Evolutionary conservation across 2,113 vertebrate genomes (phyloP).

Genomic region (Ibidorhyncha struthersii): DNA sequence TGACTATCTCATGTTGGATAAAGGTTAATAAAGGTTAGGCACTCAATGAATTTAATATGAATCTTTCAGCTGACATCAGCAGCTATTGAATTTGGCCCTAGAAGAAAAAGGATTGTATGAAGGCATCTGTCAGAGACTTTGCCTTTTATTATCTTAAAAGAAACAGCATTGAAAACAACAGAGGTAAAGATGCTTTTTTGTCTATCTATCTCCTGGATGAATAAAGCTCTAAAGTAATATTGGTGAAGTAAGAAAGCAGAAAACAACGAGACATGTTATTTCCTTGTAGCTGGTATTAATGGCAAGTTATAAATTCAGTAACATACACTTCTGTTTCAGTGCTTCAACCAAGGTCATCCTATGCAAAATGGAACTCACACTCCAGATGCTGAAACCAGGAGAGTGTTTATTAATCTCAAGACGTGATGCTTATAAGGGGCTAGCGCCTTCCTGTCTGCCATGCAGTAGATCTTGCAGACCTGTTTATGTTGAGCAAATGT

Average conservation of each 20-base stretch:
- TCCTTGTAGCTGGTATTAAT: slow-evolving; percentile 33
- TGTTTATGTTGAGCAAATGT: slow-evolving; percentile 33
- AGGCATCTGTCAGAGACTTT: background rate
- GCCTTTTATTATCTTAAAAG: background rate
- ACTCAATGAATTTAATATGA: background rate
- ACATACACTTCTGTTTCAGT: background rate
- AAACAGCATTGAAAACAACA: background rate
- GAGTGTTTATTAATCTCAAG: slow-evolving; percentile 76
- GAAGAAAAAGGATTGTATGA: background rate
- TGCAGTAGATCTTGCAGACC: background rate
- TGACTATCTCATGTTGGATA: background rate
- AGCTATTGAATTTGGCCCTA: background rate
- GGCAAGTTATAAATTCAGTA: slow-evolving; percentile 58
- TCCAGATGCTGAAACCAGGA: slow-evolving; percentile 59
- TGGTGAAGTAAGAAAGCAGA: slow-evolving; percentile 36
- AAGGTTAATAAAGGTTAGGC: slow-evolving; percentile 23
- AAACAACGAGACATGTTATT: background rate
- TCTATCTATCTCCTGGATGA: slow-evolving; percentile 12
- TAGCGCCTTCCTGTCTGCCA: background rate
- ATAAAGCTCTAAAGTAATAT: slow-evolving; percentile 21
- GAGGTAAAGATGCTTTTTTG: background rate
- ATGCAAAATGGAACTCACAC: slow-evolving; percentile 64
- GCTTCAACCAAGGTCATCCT: slow-evolving; percentile 69
- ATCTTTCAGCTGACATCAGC: background rate
- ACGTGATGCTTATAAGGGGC: slow-evolving; percentile 47